Conservation (phyloP, 2,888 invertebrate species). For the Ectropis crepuscularia region DNA sequence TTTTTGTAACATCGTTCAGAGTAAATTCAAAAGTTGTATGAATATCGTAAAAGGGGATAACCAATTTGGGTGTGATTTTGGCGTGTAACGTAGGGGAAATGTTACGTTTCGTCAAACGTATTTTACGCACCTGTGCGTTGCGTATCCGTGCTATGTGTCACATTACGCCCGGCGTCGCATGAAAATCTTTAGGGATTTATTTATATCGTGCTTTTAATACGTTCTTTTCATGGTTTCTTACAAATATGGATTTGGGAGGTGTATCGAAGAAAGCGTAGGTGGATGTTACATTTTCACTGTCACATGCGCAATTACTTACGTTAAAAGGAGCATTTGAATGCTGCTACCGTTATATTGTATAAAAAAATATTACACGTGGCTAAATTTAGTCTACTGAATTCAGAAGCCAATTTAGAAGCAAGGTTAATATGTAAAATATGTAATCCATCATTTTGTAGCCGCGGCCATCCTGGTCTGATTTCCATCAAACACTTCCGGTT, state of each 20-base stretch:
- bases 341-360: too few species aligned
- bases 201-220: constrained; percentile 11
- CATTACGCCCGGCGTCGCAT: constrained; percentile 86
- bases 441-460: too few species aligned
- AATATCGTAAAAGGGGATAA: constrained; percentile 10
- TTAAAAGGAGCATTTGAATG: too few species aligned
- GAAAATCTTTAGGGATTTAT: constrained; percentile 85
- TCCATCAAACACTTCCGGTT: too few species aligned
- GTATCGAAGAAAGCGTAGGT: background rate
- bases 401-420: too few species aligned
- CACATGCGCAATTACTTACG: background rate
- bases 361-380: too few species aligned
- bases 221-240: constrained; percentile 18
- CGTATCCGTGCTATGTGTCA: constrained; percentile 87
- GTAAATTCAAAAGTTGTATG: constrained; percentile 5
- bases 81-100: constrained; percentile 7
- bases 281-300: background rate
- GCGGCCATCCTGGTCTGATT: too few species aligned
- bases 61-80: constrained; percentile 13
- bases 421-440: too few species aligned
- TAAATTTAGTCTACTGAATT: too few species aligned
- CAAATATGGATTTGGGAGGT: background rate
- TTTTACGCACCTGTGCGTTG: constrained; percentile 70
- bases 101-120: constrained; percentile 9
- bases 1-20: background rate